Evolutionary conservation across 37 sponge, comb jelly and placozoan species (phyloP).

Genomic region (Halisarca cf. caerulea): DNA sequence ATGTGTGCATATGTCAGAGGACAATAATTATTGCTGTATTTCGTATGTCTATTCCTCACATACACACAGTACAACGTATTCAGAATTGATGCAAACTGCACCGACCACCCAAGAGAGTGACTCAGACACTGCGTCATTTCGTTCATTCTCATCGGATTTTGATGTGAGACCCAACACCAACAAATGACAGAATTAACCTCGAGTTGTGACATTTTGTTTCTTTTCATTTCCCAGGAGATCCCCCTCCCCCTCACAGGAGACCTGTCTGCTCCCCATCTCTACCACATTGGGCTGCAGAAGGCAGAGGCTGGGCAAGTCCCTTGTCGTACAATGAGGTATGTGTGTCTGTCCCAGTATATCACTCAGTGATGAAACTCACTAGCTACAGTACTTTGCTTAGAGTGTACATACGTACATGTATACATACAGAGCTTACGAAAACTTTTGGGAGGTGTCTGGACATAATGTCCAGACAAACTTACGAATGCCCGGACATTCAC

Average conservation of each 20-base stretch:
- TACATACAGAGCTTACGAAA: too few species aligned
- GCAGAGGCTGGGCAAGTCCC: slow-evolving; percentile 22
- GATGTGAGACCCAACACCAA: neutral
- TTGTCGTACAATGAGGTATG: slow-evolving; percentile 28
- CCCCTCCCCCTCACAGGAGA: neutral
- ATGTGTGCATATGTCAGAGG: neutral
- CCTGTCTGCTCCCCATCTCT: neutral
- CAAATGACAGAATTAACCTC: too few species aligned
- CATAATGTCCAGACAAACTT: too few species aligned
- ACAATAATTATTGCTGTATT: neutral
- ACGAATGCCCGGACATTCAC: too few species aligned
- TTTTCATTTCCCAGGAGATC: neutral
- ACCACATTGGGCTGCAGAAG: neutral
- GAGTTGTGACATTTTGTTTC: neutral
- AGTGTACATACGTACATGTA: too few species aligned
- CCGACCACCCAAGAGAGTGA: neutral
- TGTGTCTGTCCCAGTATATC: too few species aligned
- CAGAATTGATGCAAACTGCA: neutral
- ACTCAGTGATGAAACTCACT: too few species aligned
- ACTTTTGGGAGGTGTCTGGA: too few species aligned
- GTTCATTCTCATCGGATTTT: slow-evolving; percentile 8
- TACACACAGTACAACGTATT: neutral
- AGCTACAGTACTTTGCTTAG: too few species aligned
- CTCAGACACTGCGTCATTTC: slow-evolving; percentile 2
- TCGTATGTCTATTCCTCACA: neutral